Conservation (phyloP, 1,140 invertebrate genomes). For the Protaetia brevitarsis region DNA sequence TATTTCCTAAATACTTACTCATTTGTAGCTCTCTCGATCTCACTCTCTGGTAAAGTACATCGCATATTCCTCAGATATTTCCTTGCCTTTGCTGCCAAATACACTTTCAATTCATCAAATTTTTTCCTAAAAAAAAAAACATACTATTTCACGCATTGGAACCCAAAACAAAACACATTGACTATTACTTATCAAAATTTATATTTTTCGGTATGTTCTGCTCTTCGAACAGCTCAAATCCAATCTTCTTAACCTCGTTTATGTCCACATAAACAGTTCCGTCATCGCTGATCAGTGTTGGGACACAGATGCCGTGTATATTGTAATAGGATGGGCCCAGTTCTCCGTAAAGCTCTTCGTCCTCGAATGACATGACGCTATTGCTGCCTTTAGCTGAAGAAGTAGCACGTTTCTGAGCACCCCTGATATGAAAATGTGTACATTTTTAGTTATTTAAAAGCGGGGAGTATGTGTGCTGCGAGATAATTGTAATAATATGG, state of each 20-base stretch:
- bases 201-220: background rate
- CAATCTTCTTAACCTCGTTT: background rate
- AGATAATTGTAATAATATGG: too few relatives aligned
- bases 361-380: background rate
- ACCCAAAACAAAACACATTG: background rate
- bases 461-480: too few relatives aligned
- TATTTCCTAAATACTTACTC: conserved; percentile 2
- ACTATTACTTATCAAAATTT: background rate
- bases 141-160: background rate
- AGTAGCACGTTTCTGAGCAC: too few relatives aligned
- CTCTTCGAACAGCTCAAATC: background rate
- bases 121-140: background rate
- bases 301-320: background rate
- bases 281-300: background rate
- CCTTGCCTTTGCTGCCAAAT: background rate
- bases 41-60: background rate
- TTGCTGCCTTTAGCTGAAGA: background rate
- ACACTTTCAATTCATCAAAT: background rate
- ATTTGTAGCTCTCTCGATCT: background rate
- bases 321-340: background rate
- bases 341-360: background rate
- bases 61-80: background rate
- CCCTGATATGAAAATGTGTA: too few relatives aligned
- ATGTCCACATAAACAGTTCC: background rate
- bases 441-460: too few relatives aligned